Evolutionary conservation across 1,140 invertebrate genomes (phyloP).

Genomic region (Ylistrum balloti): DNA sequence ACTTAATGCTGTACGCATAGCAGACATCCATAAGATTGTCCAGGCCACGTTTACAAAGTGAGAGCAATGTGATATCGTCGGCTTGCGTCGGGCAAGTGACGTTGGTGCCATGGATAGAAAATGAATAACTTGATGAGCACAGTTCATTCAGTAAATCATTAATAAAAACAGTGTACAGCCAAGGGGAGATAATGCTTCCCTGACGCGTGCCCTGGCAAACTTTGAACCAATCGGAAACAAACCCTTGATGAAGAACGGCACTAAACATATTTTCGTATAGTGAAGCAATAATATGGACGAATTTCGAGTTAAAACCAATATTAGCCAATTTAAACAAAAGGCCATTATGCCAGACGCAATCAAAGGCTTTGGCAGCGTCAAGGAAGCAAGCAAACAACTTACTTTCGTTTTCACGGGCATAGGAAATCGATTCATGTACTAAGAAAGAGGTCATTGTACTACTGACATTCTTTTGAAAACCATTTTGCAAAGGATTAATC

Average conservation of each 20-base stretch:
- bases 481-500: background rate
- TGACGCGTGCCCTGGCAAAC: background rate
- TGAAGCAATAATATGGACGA: background rate
- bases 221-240: background rate
- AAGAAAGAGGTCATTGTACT: background rate
- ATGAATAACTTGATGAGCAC: background rate
- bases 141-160: background rate
- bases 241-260: background rate
- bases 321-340: background rate
- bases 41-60: background rate
- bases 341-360: background rate
- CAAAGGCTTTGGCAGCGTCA: background rate
- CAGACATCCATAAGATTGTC: background rate
- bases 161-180: background rate
- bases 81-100: no score
- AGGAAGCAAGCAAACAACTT: background rate
- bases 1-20: background rate
- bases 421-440: background rate
- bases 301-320: background rate
- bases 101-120: background rate
- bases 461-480: background rate
- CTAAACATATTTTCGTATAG: background rate
- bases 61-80: background rate
- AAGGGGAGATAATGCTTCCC: constrained; percentile 22
- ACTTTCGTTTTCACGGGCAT: background rate